Conservation (phyloP, 2,888 invertebrate species). For the Agrotis puta region DNA sequence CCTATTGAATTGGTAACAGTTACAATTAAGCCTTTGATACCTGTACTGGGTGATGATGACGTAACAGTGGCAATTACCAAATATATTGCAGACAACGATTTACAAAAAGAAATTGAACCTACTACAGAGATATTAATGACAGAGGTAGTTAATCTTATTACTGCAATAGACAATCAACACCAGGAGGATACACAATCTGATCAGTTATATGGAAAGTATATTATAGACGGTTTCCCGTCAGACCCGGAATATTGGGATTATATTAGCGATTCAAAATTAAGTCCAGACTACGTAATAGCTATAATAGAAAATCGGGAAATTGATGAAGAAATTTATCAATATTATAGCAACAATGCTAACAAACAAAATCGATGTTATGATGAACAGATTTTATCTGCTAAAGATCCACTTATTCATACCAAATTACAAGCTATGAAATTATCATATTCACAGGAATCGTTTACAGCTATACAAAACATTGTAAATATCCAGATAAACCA, state of each 20-base stretch:
- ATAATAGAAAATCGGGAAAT: conserved; percentile 89
- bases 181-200: conserved; percentile 71
- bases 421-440: conserved; percentile 70
- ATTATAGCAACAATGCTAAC: conserved; percentile 80
- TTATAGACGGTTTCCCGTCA: conserved; percentile 91
- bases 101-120: conserved; percentile 84
- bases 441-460: conserved; percentile 44
- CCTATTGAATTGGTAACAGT: conserved; percentile 77
- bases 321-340: conserved; percentile 75
- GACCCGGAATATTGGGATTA: conserved; percentile 87
- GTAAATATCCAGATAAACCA: conserved; percentile 67
- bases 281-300: conserved; percentile 90
- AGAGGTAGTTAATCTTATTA: conserved; percentile 80
- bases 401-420: conserved; percentile 79
- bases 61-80: conserved; percentile 81
- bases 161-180: conserved; percentile 78
- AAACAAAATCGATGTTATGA: conserved; percentile 74
- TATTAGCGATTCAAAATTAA: conserved; percentile 81
- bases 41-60: conserved; percentile 86
- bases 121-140: conserved; percentile 84
- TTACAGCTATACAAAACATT: conserved; percentile 70
- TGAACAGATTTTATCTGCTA: conserved; percentile 74
- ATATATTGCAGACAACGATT: conserved; percentile 81
- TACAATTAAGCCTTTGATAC: conserved; percentile 75
- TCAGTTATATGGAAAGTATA: conserved; percentile 88